Evolutionary conservation across 2,888 invertebrate genomes (phyloP), one percentile per base, ranked within the genome.

Genomic region (Cabera pusaria): DNA sequence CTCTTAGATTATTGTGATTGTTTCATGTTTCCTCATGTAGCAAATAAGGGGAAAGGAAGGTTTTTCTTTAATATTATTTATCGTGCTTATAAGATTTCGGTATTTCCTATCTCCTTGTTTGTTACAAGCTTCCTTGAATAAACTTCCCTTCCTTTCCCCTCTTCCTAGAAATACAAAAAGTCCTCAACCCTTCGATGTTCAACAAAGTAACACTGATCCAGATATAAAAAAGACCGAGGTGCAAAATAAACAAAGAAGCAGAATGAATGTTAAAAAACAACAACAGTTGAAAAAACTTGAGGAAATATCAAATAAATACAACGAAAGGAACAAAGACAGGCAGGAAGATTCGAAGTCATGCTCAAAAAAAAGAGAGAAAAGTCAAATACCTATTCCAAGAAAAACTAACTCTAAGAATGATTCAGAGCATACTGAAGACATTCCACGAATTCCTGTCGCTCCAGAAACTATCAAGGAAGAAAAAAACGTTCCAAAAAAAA

Each of bases 11-110:
- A 1, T n/a, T 27, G 16, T 14, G 2, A 18, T 29, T 20, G 14
- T 24, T 24, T n/a, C 32, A 38, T 7, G 5, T 22, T 42, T 34
- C 43, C 9, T 43, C 41, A 38, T 25, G 49, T 64, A 77, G 66
- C 83, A 83, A 88, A 87, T 86, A 82, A 88, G 87, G 88, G 88
- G 87, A 86, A 87, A 87, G 87, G 87, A 87, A 85, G 86, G 72
- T 55, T 49, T 52, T 49, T 47, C 14, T 14, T 45, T 52, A 52
- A 38, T 44, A 44, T 47, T 41, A 27, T 35, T 52, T 52, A 45
- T 22, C 42, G 47, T 23, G 11, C 6, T 1, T n/a, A 3, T 29
- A 33, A 19, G 22, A 26, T 32, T 31, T 24, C 31, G 41, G 46
- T 53, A 56, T 58, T 76, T 88, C 88, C 87, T 86, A 73, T 76